Evolutionary conservation across 92 coral and sea anemone genomes (phyloP).

Genomic region (Hydrozoanthus gracilis): DNA sequence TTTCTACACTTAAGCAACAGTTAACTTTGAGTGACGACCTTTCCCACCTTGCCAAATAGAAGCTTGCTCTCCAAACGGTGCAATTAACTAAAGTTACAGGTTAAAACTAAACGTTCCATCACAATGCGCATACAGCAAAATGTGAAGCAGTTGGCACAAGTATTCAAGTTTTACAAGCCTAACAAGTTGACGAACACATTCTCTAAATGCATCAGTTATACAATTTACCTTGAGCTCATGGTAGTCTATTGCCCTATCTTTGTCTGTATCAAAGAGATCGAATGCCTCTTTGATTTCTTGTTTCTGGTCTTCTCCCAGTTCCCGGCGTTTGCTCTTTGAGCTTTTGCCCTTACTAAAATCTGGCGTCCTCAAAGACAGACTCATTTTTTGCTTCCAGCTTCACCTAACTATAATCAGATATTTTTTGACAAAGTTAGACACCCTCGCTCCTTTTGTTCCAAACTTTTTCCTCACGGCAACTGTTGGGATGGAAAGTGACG

Average conservation of each 20-base stretch:
- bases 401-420: constrained; percentile 2
- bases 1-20: too few relatives aligned
- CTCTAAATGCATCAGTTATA: neutral
- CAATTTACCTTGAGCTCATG: constrained; percentile 90
- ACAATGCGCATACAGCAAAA: neutral
- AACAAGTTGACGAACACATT: neutral
- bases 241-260: constrained; percentile 95
- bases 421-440: constrained; percentile 9
- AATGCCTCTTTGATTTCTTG: constrained; percentile 99
- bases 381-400: constrained; percentile 62
- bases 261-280: constrained; percentile 96
- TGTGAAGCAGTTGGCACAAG: neutral
- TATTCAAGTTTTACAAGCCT: neutral
- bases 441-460: neutral
- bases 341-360: constrained; percentile 93
- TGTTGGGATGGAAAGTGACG: constrained; percentile 57
- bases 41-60: too few relatives aligned
- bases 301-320: constrained; percentile 96
- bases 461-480: constrained; percentile 35
- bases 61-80: neutral
- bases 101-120: neutral
- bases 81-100: neutral
- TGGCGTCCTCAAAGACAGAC: constrained; percentile 93
- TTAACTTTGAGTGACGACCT: too few relatives aligned
- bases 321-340: constrained; percentile 87